Evolutionary conservation across 2,797 vertebrate genomes (phyloP).

Genomic region (Poecilia gillii): DNA sequence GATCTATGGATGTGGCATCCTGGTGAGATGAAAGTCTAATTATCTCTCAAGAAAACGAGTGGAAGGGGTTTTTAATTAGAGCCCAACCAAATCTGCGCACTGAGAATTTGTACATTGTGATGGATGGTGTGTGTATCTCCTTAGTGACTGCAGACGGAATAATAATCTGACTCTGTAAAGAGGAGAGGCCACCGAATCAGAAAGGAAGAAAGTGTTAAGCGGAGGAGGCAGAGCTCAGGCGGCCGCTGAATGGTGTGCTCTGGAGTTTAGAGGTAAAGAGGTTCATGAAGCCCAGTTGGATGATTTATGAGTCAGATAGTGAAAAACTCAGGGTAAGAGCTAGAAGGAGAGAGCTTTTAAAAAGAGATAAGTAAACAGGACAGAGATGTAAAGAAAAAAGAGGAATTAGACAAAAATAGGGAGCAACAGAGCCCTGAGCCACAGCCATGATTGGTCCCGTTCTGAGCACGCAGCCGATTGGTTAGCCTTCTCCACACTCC

Average conservation of each 20-base stretch:
- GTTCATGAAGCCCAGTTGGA: constrained; percentile 69
- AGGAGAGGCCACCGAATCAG: constrained; percentile 54
- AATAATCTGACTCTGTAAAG: constrained; percentile 81
- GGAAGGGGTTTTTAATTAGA: constrained; percentile 98
- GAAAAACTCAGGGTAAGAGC: constrained; percentile 26
- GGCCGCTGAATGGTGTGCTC: constrained; percentile 10
- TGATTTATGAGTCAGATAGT: constrained; percentile 80
- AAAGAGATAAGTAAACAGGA: constrained; percentile 61
- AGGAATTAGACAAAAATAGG: constrained; percentile 53
- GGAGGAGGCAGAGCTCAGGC: constrained; percentile 17
- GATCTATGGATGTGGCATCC: constrained; percentile 94
- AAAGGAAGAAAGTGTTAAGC: constrained; percentile 22
- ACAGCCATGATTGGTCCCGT: constrained; percentile 84
- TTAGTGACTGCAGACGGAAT: constrained; percentile 90
- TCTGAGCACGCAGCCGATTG: constrained; percentile 77
- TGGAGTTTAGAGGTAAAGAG: constrained; percentile 12
- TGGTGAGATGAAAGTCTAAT: constrained; percentile 99
- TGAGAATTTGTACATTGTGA: constrained; percentile 97
- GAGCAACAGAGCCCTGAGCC: constrained; percentile 83
- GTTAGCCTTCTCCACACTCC: constrained; percentile 85
- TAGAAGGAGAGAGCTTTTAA: constrained; percentile 38
- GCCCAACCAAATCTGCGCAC: constrained; percentile 87
- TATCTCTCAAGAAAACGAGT: constrained; percentile 94
- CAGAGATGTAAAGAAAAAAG: constrained; percentile 48
- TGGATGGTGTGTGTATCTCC: constrained; percentile 91